A percentile compares a stretch with the other conserved stretches of the same genome.
These are phyloP conservation scores for Apeltes quadracus DNA, from an alignment of 2,113 vertebrate species.

Conservation along the genomic window DNA sequence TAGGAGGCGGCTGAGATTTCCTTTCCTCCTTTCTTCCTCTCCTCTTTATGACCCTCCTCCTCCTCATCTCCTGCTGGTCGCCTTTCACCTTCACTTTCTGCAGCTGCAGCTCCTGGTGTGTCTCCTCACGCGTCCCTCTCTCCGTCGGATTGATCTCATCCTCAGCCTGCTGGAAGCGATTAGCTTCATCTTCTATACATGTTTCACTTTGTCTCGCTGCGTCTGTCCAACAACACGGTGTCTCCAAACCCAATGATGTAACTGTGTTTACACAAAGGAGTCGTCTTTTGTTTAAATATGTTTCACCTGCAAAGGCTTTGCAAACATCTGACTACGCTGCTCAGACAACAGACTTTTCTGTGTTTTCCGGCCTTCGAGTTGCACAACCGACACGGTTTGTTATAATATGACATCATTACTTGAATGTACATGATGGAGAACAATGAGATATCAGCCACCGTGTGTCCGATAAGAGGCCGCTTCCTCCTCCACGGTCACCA, in stretches of 20 bases:
- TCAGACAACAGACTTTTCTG: neutral
- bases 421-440: constrained; percentile 8
- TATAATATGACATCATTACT: neutral
- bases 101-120: neutral
- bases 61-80: constrained; percentile 12
- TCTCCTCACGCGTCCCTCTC: neutral
- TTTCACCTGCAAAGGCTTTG: neutral
- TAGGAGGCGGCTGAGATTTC: constrained; percentile 37
- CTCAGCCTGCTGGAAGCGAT: neutral
- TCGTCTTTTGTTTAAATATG: constrained; percentile 2
- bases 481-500: constrained; percentile 24
- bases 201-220: neutral
- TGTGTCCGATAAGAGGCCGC: constrained; percentile 5
- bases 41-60: constrained; percentile 27
- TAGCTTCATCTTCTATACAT: neutral
- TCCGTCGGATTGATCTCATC: neutral
- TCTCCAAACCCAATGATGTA: constrained; percentile 5
- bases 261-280: neutral
- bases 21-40: constrained; percentile 52
- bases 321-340: too few relatives aligned
- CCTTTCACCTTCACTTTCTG: constrained; percentile 5
- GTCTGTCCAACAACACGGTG: constrained; percentile 1
- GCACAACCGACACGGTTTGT: neutral
- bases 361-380: neutral
- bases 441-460: neutral